These are phyloP conservation scores for Lepus oiostolus DNA, from an alignment of 2,797 vertebrate species.

Conservation along the genomic window DNA sequence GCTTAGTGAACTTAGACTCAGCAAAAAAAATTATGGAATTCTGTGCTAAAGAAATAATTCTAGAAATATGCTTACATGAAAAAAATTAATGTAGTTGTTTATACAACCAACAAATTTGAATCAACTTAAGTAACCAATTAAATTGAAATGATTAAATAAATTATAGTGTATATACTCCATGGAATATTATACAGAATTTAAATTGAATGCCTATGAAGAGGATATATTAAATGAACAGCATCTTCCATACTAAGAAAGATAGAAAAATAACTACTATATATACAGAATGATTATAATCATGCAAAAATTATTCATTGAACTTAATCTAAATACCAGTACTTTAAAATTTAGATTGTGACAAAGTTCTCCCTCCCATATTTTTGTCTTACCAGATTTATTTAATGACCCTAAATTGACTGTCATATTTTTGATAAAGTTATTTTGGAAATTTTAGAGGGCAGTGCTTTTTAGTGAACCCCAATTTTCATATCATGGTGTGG, in stretches of 20 bases:
- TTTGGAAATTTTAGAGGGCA: background rate
- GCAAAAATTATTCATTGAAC: conserved; percentile 63
- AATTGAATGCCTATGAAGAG: background rate
- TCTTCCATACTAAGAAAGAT: conserved; percentile 32
- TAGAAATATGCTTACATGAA: background rate
- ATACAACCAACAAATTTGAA: conserved; percentile 20
- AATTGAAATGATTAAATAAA: conserved; percentile 48
- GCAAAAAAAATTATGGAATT: background rate
- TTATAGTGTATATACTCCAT: background rate
- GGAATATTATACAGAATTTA: conserved; percentile 45
- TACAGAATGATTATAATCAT: conserved; percentile 59
- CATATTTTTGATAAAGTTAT: conserved; percentile 9
- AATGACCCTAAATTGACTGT: conserved; percentile 1
- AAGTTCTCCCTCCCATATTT: background rate
- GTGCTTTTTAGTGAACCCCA: background rate
- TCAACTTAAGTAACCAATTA: conserved; percentile 47
- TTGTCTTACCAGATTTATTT: conserved; percentile 52
- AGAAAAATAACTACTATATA: conserved; percentile 14
- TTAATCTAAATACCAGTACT: conserved; percentile 19
- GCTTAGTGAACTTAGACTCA: background rate
- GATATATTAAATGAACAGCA: conserved; percentile 28
- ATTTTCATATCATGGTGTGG: background rate
- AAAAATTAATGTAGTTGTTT: conserved; percentile 32
- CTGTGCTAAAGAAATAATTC: background rate
- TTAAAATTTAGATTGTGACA: background rate